These are phyloP conservation scores for Antidorcas marsupialis DNA, from an alignment of 2,113 vertebrate species.

Conservation along the genomic window DNA sequence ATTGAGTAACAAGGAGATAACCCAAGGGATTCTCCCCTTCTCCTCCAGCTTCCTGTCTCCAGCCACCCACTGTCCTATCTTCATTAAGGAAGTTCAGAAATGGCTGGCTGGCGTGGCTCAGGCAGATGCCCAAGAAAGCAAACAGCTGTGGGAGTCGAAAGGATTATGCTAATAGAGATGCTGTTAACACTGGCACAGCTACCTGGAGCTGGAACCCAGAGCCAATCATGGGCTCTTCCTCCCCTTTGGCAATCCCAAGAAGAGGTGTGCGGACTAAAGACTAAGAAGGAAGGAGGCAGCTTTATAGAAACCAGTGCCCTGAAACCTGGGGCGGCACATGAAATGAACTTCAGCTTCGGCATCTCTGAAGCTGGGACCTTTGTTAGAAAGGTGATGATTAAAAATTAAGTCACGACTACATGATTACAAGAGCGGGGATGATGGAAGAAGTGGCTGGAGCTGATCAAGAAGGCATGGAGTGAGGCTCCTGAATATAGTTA, in stretches of 20 bases:
- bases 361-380: not conserved
- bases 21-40: constrained; percentile 21
- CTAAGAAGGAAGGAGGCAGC: not conserved
- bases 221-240: not conserved
- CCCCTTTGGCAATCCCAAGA: not conserved
- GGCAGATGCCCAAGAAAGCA: constrained; percentile 51
- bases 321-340: not conserved
- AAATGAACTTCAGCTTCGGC: not conserved
- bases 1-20: constrained; percentile 46
- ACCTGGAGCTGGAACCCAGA: not conserved
- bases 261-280: not conserved
- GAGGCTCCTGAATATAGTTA: not conserved
- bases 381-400: not conserved
- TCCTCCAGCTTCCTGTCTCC: constrained; percentile 35
- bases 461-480: not conserved
- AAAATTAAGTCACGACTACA: not conserved
- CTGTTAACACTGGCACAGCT: constrained; percentile 24
- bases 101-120: constrained; percentile 53
- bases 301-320: constrained; percentile 18
- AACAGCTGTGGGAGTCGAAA: constrained; percentile 61
- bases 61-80: constrained; percentile 49
- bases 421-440: not conserved
- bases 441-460: not conserved
- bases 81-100: constrained; percentile 69
- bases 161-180: constrained; percentile 66